Conservation (phyloP, 2,888 invertebrate genomes). For the Seira ritae region DNA sequence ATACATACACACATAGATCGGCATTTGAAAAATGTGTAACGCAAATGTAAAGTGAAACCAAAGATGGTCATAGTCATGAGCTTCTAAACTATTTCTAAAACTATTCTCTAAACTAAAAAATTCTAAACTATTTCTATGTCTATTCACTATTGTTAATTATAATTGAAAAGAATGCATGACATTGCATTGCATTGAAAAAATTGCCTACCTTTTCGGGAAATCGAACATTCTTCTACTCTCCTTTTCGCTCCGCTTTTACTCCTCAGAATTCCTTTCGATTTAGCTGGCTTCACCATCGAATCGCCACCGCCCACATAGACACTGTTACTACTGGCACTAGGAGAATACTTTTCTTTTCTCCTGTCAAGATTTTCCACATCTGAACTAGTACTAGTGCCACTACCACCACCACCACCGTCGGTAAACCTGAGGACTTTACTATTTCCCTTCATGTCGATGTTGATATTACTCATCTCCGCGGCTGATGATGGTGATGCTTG, state of each 20-base stretch:
- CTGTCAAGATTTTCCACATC: constrained; percentile 41
- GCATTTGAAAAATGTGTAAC: background rate
- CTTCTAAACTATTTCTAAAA: too few species aligned
- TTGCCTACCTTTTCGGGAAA: constrained; percentile 73
- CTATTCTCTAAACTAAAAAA: too few species aligned
- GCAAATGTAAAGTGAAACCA: background rate
- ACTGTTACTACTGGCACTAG: constrained; percentile 34
- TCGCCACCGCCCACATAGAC: constrained; percentile 35
- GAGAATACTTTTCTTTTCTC: constrained; percentile 48
- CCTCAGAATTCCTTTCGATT: constrained; percentile 67
- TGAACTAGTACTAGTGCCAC: constrained; percentile 15
- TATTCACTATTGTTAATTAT: too few species aligned
- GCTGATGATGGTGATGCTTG: too few species aligned
- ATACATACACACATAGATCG: too few species aligned
- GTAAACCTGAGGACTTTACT: too few species aligned
- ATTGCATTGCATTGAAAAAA: too few species aligned
- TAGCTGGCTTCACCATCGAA: background rate
- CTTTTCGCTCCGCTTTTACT: constrained; percentile 65
- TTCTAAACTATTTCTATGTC: too few species aligned
- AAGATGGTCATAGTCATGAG: too few species aligned
- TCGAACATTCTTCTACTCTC: constrained; percentile 69
- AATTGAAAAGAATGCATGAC: too few species aligned
- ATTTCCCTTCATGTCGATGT: too few species aligned
- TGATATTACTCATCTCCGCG: background rate
- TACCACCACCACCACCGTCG: constrained; percentile 16